A percentile compares a stretch with the other conserved stretches of the same genome.
Evolutionary conservation across 1,140 invertebrate genomes (phyloP).

Genomic region (Drosophila leontia): DNA sequence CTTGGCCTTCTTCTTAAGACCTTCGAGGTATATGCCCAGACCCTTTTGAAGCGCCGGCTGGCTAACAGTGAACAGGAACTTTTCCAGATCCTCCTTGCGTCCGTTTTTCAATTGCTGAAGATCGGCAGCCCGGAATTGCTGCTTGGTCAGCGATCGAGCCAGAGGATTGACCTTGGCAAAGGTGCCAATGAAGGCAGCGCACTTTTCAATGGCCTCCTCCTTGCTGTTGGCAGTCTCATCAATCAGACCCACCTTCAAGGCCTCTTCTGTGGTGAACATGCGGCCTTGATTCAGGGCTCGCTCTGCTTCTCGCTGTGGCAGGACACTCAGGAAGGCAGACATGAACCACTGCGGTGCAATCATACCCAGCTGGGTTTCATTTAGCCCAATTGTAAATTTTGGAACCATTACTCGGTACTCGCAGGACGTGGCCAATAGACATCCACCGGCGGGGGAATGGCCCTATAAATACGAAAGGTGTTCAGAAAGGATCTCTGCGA

Average conservation of each 20-base stretch:
- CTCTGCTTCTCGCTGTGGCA: slow-evolving; percentile 87
- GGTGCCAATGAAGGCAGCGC: slow-evolving; percentile 88
- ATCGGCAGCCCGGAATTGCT: slow-evolving; percentile 86
- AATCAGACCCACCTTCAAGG: slow-evolving; percentile 90
- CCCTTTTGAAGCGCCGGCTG: slow-evolving; percentile 89
- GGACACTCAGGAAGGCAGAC: slow-evolving; percentile 85
- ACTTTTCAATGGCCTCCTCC: slow-evolving; percentile 88
- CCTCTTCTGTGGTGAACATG: slow-evolving; percentile 91
- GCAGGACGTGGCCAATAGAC: slow-evolving; percentile 91
- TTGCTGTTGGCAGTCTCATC: slow-evolving; percentile 91
- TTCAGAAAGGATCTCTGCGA: neutral
- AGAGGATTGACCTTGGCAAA: slow-evolving; percentile 88
- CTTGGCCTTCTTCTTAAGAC: slow-evolving; percentile 88
- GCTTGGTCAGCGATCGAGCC: slow-evolving; percentile 88
- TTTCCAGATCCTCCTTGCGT: slow-evolving; percentile 87
- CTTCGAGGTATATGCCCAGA: slow-evolving; percentile 89
- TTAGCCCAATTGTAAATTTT: slow-evolving; percentile 92
- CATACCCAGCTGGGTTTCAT: slow-evolving; percentile 91
- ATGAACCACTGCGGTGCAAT: slow-evolving; percentile 91
- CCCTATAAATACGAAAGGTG: slow-evolving; percentile 85
- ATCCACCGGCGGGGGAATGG: slow-evolving; percentile 93
- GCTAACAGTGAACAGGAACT: slow-evolving; percentile 87
- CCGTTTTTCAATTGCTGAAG: slow-evolving; percentile 87
- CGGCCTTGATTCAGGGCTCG: slow-evolving; percentile 90
- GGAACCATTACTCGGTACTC: slow-evolving; percentile 93